Evolutionary conservation across 2,888 invertebrate genomes (phyloP).

Genomic region (Cataglyphis livida): DNA sequence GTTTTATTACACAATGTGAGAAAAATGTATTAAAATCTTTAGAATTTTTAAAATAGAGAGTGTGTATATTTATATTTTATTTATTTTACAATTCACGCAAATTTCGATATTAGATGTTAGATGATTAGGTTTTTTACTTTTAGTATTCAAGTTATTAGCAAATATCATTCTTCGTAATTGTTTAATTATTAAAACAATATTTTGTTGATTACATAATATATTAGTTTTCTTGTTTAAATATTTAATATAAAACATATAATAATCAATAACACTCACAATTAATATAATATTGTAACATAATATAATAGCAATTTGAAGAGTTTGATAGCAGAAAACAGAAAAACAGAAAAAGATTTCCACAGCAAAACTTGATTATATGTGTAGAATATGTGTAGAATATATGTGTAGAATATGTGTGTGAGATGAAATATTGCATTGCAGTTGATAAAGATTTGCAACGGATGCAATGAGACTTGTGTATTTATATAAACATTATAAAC

Average conservation of each 20-base stretch:
- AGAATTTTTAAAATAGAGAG: neutral
- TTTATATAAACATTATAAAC: slow-evolving; percentile 53
- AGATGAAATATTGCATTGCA: neutral
- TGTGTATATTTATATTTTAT: neutral
- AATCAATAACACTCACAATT: neutral
- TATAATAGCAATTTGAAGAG: neutral
- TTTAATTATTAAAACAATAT: neutral
- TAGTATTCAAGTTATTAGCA: neutral
- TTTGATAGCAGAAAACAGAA: neutral
- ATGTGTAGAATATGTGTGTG: neutral
- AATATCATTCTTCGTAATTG: neutral
- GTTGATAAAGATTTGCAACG: slow-evolving; percentile 13
- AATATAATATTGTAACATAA: neutral
- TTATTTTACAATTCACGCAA: neutral
- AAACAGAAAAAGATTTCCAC: neutral
- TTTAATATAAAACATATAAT: neutral
- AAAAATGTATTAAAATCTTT: neutral
- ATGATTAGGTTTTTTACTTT: neutral
- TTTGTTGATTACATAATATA: neutral
- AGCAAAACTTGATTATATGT: neutral
- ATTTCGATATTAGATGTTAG: neutral
- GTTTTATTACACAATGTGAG: neutral
- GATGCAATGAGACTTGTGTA: slow-evolving; percentile 17
- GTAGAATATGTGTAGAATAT: neutral
- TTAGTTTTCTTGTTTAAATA: neutral